Conservation (phyloP, 2,113 vertebrate species). For the Scomber colias region DNA sequence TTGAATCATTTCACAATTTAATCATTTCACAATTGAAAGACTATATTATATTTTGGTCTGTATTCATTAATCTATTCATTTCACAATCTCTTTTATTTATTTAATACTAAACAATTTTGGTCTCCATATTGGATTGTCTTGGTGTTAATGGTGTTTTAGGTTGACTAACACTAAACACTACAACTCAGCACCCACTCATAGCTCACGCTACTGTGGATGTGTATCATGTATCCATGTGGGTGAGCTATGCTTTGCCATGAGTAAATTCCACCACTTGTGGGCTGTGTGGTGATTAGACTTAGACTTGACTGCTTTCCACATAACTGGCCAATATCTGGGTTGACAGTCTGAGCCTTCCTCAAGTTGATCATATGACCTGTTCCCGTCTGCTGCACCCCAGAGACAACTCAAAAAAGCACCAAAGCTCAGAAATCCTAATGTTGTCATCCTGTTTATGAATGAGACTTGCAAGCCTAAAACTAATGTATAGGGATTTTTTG, state of each 20-base stretch:
- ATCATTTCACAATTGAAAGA: too few relatives aligned
- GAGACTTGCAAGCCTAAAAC: too few relatives aligned
- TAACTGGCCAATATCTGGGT: constrained; percentile 38
- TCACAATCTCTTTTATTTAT: too few relatives aligned
- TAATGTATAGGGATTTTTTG: too few relatives aligned
- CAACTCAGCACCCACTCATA: not conserved
- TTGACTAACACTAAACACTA: not conserved
- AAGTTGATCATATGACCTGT: constrained; percentile 41
- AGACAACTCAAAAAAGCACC: not conserved
- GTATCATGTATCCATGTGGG: constrained; percentile 12
- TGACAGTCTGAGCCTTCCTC: constrained; percentile 3
- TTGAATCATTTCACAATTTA: too few relatives aligned
- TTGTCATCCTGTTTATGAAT: not conserved
- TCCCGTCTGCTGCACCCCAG: constrained; percentile 27
- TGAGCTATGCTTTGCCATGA: not conserved
- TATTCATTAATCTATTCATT: too few relatives aligned
- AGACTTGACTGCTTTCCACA: constrained; percentile 33
- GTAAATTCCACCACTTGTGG: constrained; percentile 8
- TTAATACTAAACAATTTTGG: too few relatives aligned
- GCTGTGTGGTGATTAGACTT: constrained; percentile 29
- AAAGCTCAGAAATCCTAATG: not conserved
- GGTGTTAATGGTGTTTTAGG: not conserved
- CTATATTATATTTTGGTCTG: too few relatives aligned
- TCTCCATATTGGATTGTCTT: too few relatives aligned
- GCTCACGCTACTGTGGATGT: constrained; percentile 13